A percentile compares a stretch with the other conserved stretches of the same genome.
phyloP scores from a whole-genome alignment of 53 echinoderm and acorn worm species.

The Crossaster papposus region DNA sequence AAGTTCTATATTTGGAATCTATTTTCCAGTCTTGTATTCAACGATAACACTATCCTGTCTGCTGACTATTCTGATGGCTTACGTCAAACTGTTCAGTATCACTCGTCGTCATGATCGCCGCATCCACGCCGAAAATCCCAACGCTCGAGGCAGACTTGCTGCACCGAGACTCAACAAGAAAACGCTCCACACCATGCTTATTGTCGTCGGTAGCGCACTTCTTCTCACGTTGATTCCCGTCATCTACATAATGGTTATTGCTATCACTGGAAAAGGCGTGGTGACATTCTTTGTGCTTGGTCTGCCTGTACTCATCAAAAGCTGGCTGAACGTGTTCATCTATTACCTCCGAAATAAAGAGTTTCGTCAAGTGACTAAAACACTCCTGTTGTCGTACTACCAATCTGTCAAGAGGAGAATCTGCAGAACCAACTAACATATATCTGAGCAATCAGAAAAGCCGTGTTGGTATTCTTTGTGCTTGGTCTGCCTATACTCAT shows the following conservation, averaged over 20 bases:
- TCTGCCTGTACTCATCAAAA: conserved; percentile 2
- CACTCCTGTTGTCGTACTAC: not conserved
- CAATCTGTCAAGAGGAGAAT: not conserved
- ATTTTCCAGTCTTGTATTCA: not conserved
- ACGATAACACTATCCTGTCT: not conserved
- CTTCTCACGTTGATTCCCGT: conserved; percentile 17
- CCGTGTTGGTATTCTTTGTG: not conserved
- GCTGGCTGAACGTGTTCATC: conserved; percentile 31
- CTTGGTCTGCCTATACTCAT: conserved; percentile 1
- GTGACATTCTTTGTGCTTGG: not conserved
- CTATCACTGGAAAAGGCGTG: not conserved
- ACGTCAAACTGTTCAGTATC: conserved; percentile 15
- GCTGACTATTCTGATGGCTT: conserved; percentile 4
- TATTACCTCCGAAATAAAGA: conserved; percentile 39
- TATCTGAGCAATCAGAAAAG: not conserved
- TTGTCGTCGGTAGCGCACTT: not conserved
- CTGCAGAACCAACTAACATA: not conserved
- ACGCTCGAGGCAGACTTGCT: not conserved
- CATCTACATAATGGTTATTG: not conserved
- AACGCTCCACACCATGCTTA: conserved; percentile 14
- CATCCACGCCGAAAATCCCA: conserved; percentile 11
- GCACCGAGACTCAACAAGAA: not conserved
- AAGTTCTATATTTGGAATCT: not conserved
- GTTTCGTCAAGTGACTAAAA: not conserved
- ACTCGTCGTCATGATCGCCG: conserved; percentile 29